Evolutionary conservation across 1,140 invertebrate species (phyloP), one percentile per base, ranked within the genome.

Genomic region (Scaptomyza pallida): DNA sequence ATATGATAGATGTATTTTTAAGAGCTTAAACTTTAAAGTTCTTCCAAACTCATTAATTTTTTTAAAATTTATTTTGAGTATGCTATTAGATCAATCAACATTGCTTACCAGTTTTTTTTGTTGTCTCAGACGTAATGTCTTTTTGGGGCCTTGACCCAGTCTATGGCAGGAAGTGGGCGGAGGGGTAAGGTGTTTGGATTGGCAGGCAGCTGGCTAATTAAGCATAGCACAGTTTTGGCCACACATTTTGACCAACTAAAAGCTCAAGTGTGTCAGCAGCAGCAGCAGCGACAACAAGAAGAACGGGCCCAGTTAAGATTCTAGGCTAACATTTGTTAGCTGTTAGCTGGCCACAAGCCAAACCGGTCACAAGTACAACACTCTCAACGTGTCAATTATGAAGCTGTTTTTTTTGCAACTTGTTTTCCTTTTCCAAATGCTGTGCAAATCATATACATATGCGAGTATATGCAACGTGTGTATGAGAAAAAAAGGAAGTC

Each of bases 301-400:
- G 3, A 52, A 47, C 45, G n/a, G 9, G 45, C 45, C 45, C 15
- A 57, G 55, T 41, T 41, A 21, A 71, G 16, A 57, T 64, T 72
- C 68, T 65, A 65, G 68, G 61, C 68, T 65, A 72, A 21, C 17
- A 19, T 50, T 55, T 21, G n/a, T n/a, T n/a, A 63, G 64, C 35
- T 19, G 64, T 43, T 50, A n/a, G n/a, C n/a, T 50, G 35, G 47
- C 40, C 21, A 26, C 10, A 45, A 64, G 57, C 68, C 60, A 44
- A 71, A 65, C 68, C 68, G 68, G 68, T 64, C 15, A 3, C 15
- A 15, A n/a, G 17, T 23, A 26, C 17, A 35, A 43, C 47, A 40
- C 13, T 23, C 15, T 5, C 8, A n/a, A 30, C n/a, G 23, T 23
- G 16, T n/a, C 60, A 54, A 54, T 63, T 63, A 55, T 35, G 15